Evolutionary conservation across 2,113 vertebrate species (phyloP), one percentile per base, ranked within the genome.

Genomic region (Lamprologus tigripictilis): DNA sequence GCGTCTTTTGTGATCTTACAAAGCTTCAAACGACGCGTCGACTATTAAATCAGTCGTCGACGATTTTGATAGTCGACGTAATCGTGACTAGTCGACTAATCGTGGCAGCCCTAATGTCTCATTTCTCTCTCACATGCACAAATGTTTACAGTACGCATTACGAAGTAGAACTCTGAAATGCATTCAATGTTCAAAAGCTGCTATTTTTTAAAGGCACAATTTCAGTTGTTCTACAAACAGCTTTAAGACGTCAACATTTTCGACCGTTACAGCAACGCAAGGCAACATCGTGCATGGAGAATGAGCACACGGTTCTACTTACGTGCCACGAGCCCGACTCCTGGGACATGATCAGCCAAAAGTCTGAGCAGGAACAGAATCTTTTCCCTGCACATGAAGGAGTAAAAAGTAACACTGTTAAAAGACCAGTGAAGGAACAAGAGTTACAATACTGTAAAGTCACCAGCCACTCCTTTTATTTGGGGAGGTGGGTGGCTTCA

Each of bases 331-430:
- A 99, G 96, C 23, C 98, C 97, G 2, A 98, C 83, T 31, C 98
- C 99, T 12, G 99, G 99, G 55, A 99, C 89, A 0, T 98, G 96
- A 92, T 99, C 97, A 4, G 97, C 96, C 92, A 99, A 80, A 58
- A 99, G 94, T 79, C 96, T 96, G 31, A 99, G 97, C 21, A 99
- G 96, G 83, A 99, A 97, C 10, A 99, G 95, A 79, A 99, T 98
- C 94, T 97, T 98, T 31, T 96, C 96, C 94, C 99, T 99, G 94
- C 23, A 42, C 33, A 17, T 5, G 66, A 81, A 76, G 86, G 9
- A 81, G 37, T 8, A 11, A 37, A 26, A 10, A 1, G 23, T 9
- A 83, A 16, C 42, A 47, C 8, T 7, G 21, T 73, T 73, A 26
- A 47, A 1, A 73, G 13, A 17, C 42, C 40, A 76, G 23, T 47